These are phyloP conservation scores for Platyscelio sp. DNA, from an alignment of 2,888 invertebrate genomes.

Conservation along the genomic window DNA sequence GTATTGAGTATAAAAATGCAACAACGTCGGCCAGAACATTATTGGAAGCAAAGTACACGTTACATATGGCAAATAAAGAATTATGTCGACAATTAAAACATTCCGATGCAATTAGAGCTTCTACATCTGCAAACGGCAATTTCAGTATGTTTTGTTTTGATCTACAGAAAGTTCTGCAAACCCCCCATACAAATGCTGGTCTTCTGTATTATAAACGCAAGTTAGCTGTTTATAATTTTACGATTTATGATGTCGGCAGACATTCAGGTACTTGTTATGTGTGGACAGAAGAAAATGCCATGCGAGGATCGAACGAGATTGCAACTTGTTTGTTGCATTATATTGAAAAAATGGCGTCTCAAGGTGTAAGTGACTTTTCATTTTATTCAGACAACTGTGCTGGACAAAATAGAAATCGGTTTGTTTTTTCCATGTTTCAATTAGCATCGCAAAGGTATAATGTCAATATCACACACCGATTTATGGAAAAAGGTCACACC, in stretches of 20 bases:
- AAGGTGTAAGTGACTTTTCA: neutral
- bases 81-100: constrained; percentile 24
- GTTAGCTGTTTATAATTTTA: constrained; percentile 29
- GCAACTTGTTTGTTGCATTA: constrained; percentile 9
- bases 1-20: constrained; percentile 19
- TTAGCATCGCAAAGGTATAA: constrained; percentile 34
- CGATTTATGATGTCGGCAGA: constrained; percentile 5
- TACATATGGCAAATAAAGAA: neutral
- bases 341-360: neutral
- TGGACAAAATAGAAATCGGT: constrained; percentile 35
- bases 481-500: constrained; percentile 63
- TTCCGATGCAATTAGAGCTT: constrained; percentile 14
- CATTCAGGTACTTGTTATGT: constrained; percentile 14
- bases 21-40: neutral
- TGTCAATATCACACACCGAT: constrained; percentile 53
- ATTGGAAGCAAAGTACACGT: constrained; percentile 5
- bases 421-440: constrained; percentile 33
- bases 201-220: constrained; percentile 26
- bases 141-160: constrained; percentile 40
- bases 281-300: constrained; percentile 21
- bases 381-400: constrained; percentile 35
- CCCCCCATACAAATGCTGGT: constrained; percentile 11
- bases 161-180: constrained; percentile 37
- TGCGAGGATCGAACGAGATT: constrained; percentile 24
- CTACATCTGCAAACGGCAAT: neutral